Conservation (phyloP, 2,888 invertebrate species). For the Papilio gigon region DNA sequence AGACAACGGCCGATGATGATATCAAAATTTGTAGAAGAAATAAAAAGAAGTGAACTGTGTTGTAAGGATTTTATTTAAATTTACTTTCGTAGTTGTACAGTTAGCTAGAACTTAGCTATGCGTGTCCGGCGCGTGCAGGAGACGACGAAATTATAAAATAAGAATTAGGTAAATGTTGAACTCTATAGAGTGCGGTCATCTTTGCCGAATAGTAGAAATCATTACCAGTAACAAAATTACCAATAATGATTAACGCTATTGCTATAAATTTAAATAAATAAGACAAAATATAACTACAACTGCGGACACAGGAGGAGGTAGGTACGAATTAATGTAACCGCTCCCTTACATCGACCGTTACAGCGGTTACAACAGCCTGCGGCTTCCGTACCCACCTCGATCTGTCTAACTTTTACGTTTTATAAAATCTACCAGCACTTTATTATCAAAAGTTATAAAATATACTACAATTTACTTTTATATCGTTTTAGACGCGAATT, state of each 20-base stretch:
- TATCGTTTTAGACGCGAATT: slow-evolving; percentile 57
- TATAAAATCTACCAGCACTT: slow-evolving; percentile 76
- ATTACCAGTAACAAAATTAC: slow-evolving; percentile 50
- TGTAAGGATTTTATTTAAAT: slow-evolving; percentile 79
- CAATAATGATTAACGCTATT: slow-evolving; percentile 60
- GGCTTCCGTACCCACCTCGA: slow-evolving; percentile 77
- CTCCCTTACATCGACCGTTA: slow-evolving; percentile 56
- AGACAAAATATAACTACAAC: slow-evolving; percentile 78
- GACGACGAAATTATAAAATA: slow-evolving; percentile 66
- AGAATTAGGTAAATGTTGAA: slow-evolving; percentile 50
- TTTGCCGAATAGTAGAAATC: slow-evolving; percentile 35
- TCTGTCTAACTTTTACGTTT: slow-evolving; percentile 62
- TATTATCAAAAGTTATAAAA: slow-evolving; percentile 82
- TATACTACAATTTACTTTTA: slow-evolving; percentile 68
- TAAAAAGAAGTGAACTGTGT: slow-evolving; percentile 49
- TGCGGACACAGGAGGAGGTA: slow-evolving; percentile 71
- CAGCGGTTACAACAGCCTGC: slow-evolving; percentile 67
- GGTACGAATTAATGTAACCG: slow-evolving; percentile 79
- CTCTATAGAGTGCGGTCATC: slow-evolving; percentile 43
- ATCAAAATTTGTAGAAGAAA: not conserved
- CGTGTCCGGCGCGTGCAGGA: slow-evolving; percentile 57
- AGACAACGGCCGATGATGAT: no score
- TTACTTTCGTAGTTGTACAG: slow-evolving; percentile 74
- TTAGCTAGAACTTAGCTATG: slow-evolving; percentile 67
- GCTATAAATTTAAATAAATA: slow-evolving; percentile 81